A percentile compares a stretch with the other conserved stretches of the same genome.
Conservation (phyloP, 2,797 vertebrate species). For the Naso thynnoides region DNA sequence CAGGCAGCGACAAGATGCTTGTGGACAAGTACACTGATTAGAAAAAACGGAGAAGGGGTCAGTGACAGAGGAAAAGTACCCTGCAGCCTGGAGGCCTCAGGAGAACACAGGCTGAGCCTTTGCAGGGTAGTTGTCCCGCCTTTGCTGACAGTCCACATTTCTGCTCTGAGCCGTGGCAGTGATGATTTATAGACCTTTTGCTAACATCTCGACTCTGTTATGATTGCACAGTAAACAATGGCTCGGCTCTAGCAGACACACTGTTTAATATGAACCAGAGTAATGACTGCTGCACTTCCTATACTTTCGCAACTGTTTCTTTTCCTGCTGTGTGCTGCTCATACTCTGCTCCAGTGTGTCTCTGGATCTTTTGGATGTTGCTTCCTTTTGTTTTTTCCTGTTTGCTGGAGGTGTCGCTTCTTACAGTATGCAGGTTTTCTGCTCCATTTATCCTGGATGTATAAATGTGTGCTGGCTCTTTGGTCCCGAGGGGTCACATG, state of each 20-base stretch:
- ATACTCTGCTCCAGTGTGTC: conserved; percentile 22
- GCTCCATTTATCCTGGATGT: conserved; percentile 73
- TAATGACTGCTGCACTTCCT: conserved; percentile 47
- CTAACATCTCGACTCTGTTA: conserved; percentile 59
- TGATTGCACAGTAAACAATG: conserved; percentile 64
- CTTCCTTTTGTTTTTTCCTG: conserved; percentile 34
- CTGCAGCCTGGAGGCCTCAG: conserved; percentile 18
- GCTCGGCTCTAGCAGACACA: conserved; percentile 37
- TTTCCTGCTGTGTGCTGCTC: conserved; percentile 13
- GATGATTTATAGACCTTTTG: conserved; percentile 64
- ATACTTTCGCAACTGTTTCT: conserved; percentile 27
- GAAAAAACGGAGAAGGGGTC: conserved; percentile 49
- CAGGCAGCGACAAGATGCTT: conserved; percentile 47
- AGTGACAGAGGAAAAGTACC: conserved; percentile 23
- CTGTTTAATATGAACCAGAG: conserved; percentile 54
- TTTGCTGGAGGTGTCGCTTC: conserved; percentile 69
- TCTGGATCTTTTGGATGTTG: conserved; percentile 15
- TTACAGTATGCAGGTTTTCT: conserved; percentile 74
- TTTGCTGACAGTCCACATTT: conserved; percentile 60
- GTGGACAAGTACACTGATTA: conserved; percentile 46
- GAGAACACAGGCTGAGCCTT: conserved; percentile 20
- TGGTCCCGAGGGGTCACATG: conserved; percentile 68
- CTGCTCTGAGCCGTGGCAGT: conserved; percentile 34
- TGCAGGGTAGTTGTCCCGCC: conserved; percentile 12
- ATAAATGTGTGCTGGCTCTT: conserved; percentile 73